Conservation (phyloP, 2,113 vertebrate species). For the Gymnobelideus leadbeateri region DNA sequence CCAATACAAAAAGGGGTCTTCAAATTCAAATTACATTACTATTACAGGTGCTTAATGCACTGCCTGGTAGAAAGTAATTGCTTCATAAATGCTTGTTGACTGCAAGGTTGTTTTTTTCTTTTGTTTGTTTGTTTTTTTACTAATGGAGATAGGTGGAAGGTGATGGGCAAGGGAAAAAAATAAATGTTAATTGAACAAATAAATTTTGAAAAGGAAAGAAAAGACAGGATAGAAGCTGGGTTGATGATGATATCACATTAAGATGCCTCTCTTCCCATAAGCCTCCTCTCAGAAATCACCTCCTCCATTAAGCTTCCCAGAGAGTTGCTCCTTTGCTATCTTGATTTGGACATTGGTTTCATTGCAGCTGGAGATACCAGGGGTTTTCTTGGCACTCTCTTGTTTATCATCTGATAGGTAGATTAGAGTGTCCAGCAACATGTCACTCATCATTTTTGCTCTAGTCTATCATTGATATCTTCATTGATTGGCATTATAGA, state of each 20-base stretch:
- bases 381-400: background rate
- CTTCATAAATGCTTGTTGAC: background rate
- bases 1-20: too few species aligned
- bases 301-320: background rate
- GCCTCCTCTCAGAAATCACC: background rate
- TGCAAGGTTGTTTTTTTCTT: background rate
- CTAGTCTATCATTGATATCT: background rate
- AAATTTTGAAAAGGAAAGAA: background rate
- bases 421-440: background rate
- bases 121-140: background rate
- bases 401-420: background rate
- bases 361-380: background rate
- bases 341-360: background rate
- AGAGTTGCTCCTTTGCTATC: background rate
- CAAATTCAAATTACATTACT: too few species aligned
- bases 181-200: background rate
- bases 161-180: background rate
- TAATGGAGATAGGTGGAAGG: background rate
- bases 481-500: background rate
- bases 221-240: background rate
- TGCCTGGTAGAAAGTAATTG: background rate
- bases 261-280: background rate
- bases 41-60: background rate
- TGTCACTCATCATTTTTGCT: background rate
- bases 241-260: background rate